phyloP scores from a whole-genome alignment of 2,113 vertebrate species.

The Natator depressus region DNA sequence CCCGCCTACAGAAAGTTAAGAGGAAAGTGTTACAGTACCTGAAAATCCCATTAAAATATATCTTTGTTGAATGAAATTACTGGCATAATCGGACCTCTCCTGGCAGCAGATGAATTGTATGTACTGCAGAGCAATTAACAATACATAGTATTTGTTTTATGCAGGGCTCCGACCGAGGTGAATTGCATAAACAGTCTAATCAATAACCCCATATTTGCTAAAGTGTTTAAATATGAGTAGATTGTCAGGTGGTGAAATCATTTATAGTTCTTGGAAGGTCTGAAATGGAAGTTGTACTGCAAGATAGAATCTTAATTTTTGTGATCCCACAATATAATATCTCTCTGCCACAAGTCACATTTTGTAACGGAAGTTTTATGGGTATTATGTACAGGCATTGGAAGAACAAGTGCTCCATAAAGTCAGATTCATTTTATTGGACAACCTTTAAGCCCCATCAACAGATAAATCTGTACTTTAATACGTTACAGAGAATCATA shows the following conservation, averaged over 20 bases:
- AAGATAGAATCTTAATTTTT: not conserved
- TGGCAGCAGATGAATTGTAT: not conserved
- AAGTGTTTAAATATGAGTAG: not conserved
- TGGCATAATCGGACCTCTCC: not conserved
- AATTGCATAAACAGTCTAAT: not conserved
- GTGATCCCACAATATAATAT: not conserved
- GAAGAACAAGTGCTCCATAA: not conserved
- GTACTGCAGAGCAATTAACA: not conserved
- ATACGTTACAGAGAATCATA: not conserved
- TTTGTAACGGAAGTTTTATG: not conserved
- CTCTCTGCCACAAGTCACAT: not conserved
- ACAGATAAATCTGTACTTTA: conserved; percentile 30
- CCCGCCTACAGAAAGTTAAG: not conserved
- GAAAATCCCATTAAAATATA: not conserved
- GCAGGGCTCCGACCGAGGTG: not conserved
- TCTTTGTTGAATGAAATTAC: not conserved
- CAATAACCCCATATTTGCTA: not conserved
- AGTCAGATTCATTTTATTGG: not conserved
- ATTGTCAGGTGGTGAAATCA: not conserved
- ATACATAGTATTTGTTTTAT: not conserved
- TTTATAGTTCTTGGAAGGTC: not conserved
- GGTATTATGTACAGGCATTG: not conserved
- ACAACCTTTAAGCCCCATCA: not conserved
- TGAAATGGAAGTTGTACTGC: not conserved
- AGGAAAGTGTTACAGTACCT: not conserved